Conservation (phyloP, 2,888 invertebrate genomes). For the Pyralis farinalis region DNA sequence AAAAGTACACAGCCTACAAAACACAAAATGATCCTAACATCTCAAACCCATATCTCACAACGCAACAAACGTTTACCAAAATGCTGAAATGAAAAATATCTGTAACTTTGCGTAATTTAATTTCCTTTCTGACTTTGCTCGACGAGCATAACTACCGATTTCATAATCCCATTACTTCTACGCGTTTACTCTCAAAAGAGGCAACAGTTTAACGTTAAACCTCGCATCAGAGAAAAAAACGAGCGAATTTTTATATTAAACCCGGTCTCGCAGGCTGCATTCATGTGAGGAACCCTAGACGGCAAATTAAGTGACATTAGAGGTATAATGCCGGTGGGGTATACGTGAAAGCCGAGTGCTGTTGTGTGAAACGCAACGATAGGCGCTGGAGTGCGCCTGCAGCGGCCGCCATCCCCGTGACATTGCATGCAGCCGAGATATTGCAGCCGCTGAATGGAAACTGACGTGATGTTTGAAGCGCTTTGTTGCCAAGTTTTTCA, state of each 20-base stretch:
- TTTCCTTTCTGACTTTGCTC: conserved; percentile 44
- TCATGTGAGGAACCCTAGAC: conserved; percentile 76
- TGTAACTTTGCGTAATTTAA: conserved; percentile 47
- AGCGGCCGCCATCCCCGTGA: conserved; percentile 31
- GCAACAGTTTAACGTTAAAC: conserved; percentile 70
- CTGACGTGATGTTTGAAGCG: conserved; percentile 8
- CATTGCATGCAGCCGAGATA: conserved; percentile 23
- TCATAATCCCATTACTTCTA: conserved; percentile 71
- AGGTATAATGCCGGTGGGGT: conserved; percentile 70
- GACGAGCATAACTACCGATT: conserved; percentile 53
- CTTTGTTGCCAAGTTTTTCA: conserved; percentile 4
- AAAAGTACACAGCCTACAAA: too few species aligned
- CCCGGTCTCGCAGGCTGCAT: conserved; percentile 65
- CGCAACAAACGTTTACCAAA: conserved; percentile 9
- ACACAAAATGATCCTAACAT: too few species aligned
- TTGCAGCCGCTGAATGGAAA: conserved; percentile 22
- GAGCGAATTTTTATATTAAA: conserved; percentile 75
- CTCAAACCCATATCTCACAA: too few species aligned
- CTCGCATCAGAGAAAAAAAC: conserved; percentile 57
- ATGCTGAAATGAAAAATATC: conserved; percentile 34
- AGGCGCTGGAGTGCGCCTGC: conserved; percentile 44
- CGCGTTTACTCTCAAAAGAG: conserved; percentile 71
- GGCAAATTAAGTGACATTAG: conserved; percentile 79
- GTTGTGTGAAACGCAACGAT: conserved; percentile 55
- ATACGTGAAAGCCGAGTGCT: conserved; percentile 65